Evolutionary conservation across 2,113 vertebrate species (phyloP).

Genomic region (Sinocyclocheilus rhinocerous): DNA sequence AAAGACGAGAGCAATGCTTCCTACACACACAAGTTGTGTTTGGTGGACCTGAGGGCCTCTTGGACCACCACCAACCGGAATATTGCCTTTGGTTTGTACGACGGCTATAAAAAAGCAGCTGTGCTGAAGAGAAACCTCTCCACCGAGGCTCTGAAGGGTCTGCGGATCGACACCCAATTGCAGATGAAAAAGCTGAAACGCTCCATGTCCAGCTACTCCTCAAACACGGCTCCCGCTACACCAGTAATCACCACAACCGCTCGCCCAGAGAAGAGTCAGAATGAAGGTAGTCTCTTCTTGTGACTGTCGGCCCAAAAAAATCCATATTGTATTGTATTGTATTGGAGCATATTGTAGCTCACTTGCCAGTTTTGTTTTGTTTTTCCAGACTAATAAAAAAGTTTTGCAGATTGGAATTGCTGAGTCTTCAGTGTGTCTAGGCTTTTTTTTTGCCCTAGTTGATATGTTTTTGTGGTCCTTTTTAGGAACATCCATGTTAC

Average conservation of each 20-base stretch:
- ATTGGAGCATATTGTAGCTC: background rate
- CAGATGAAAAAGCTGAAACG: conserved; percentile 92
- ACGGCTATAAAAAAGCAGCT: conserved; percentile 95
- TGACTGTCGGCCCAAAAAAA: background rate
- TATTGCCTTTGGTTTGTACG: conserved; percentile 95
- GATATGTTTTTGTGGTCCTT: background rate
- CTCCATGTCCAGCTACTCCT: conserved; percentile 72
- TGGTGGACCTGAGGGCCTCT: conserved; percentile 95
- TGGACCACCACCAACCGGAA: conserved; percentile 97
- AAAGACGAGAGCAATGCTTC: conserved; percentile 83
- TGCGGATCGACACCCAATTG: conserved; percentile 90
- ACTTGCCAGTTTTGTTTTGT: background rate
- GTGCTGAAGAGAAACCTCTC: conserved; percentile 97
- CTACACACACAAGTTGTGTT: conserved; percentile 90
- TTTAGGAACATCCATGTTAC: conserved; percentile 94
- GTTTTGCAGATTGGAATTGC: background rate
- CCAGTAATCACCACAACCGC: conserved; percentile 70
- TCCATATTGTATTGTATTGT: no score
- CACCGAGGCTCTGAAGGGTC: conserved; percentile 92
- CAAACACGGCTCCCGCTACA: conserved; percentile 66
- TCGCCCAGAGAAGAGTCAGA: conserved; percentile 84
- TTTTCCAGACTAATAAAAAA: background rate
- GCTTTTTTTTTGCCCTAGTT: background rate
- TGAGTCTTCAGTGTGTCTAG: background rate
- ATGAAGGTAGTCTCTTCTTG: conserved; percentile 80